phyloP scores from a whole-genome alignment of 2,797 vertebrate genomes.

The Todus mexicanus region DNA sequence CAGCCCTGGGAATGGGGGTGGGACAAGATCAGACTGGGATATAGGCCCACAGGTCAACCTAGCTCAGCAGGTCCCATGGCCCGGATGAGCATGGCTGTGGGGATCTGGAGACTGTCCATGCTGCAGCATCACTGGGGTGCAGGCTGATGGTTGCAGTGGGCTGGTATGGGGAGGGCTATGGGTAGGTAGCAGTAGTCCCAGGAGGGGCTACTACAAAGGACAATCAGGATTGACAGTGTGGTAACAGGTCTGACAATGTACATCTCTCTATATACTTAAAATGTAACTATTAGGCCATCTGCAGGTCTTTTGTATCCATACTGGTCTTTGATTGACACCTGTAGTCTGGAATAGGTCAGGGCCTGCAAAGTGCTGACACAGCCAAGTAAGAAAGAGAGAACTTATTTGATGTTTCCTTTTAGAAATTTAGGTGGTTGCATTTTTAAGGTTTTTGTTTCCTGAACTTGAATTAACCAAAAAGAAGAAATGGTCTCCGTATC shows the following conservation, averaged over 20 bases:
- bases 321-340: not conserved
- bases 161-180: too few species aligned
- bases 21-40: not conserved
- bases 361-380: not conserved
- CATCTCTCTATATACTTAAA: not conserved
- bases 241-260: not conserved
- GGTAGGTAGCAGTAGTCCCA: not conserved
- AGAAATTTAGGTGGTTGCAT: not conserved
- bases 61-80: accelerated
- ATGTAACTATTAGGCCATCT: not conserved
- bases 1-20: not conserved
- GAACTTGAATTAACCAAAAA: not conserved
- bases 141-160: too few species aligned
- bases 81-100: not conserved
- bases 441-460: not conserved
- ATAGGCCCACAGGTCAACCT: too few species aligned
- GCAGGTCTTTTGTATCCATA: not conserved
- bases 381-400: not conserved
- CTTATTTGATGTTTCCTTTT: not conserved
- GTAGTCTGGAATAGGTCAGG: not conserved
- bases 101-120: not conserved
- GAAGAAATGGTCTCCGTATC: not conserved
- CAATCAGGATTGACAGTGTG: not conserved
- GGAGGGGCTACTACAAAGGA: accelerated
- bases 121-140: accelerated